phyloP scores from a whole-genome alignment of 1,140 invertebrate genomes.

The Parasteatoda tepidariorum region DNA sequence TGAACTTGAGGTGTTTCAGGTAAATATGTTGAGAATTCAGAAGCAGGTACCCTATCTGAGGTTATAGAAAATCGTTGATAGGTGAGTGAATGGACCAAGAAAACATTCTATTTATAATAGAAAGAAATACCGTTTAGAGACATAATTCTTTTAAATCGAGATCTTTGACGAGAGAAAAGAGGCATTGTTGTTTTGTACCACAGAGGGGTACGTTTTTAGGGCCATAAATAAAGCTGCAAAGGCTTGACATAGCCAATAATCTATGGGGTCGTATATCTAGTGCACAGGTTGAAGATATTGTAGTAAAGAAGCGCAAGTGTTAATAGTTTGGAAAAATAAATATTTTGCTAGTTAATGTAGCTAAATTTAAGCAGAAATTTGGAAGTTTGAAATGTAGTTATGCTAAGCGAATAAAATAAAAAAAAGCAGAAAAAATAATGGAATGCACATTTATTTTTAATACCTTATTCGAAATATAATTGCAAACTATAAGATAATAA shows the following conservation, averaged over 20 bases:
- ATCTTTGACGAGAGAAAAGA: no score
- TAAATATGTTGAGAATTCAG: not conserved
- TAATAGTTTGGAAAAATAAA: no score
- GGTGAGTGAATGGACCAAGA: conserved; percentile 24
- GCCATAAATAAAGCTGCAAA: conserved; percentile 49
- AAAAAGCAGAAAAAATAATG: no score
- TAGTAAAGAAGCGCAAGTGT: not conserved
- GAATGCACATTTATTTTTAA: no score
- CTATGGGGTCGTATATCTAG: no score
- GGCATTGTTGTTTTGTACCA: conserved; percentile 30
- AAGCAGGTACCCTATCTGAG: no score
- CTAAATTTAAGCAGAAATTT: no score
- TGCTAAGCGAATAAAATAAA: no score
- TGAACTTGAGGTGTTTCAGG: not conserved
- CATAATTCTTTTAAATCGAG: conserved; percentile 38
- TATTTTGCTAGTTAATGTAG: no score
- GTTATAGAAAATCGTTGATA: not conserved
- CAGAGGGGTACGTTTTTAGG: conserved; percentile 25
- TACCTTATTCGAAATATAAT: no score
- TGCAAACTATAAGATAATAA: no score
- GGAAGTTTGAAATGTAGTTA: no score
- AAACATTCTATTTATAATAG: conserved; percentile 35
- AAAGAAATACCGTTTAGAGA: conserved; percentile 29
- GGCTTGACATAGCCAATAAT: not conserved
- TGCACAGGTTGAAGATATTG: not conserved